Base-by-base conservation (phyloP, 2,888 invertebrate species). In the Drosophila demipolita region DNA sequence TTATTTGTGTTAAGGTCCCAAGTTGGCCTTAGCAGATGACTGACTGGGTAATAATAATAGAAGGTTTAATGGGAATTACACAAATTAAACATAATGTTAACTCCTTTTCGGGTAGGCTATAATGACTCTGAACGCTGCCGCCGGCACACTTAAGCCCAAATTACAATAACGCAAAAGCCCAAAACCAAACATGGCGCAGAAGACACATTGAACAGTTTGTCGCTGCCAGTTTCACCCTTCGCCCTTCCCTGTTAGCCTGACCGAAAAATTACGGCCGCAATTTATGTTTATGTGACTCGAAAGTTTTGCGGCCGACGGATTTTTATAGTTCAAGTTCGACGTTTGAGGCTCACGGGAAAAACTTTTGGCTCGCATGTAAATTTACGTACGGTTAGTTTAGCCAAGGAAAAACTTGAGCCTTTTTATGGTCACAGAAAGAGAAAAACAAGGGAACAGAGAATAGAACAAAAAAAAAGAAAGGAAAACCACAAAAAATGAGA, bases 241-340 rank as follows among this genome's bases (percentile, higher is more conserved):
- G 1, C 45, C 7, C 8, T 15, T n/a, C 2, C 29, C 8, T 38
- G 48, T 50, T 61, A 71, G 73, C 75, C 78, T 73, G 70, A 78
- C 88, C 86, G 29, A 75, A 83, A 90, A 90, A 87, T 86, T 80
- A 90, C 82, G 73, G 73, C 87, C 91, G 80, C 85, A 89, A 89
- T 90, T 91, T 91, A 91, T 88, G 87, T 90, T 89, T 87, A 90
- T 87, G 81, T 78, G 82, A 87, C 82, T 80, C 71, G 70, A 82
- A 84, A 87, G 72, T 86, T 88, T 77, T 73, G 64, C 66, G 83
- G 76, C 75, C 52, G 55, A 53, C 74, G 72, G 73, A 73, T 85
- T 87, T 87, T 89, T 85, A 82, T 87, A 85, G 87, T 83, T 86
- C 82, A 78, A 89, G 85, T 87, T 87, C 80, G 85, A 75, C 85